phyloP scores from a whole-genome alignment of 2,797 vertebrate species.

The Pempheris klunzingeri region DNA sequence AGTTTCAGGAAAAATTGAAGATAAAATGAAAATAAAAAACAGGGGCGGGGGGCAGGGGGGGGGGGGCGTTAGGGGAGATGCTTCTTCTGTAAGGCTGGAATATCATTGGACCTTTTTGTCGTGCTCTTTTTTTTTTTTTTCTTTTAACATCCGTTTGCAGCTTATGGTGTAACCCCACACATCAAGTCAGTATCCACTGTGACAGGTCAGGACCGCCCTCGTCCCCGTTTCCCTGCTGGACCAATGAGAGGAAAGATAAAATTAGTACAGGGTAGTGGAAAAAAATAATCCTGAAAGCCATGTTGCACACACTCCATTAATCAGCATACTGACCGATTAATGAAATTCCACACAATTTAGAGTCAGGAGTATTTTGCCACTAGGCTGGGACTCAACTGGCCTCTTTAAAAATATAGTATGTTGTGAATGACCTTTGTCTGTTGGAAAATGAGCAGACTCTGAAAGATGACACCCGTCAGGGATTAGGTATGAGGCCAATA shows the following conservation, averaged over 20 bases:
- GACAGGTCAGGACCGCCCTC: constrained; percentile 99
- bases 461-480: constrained; percentile 56
- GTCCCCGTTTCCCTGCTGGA: constrained; percentile 97
- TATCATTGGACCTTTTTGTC: constrained; percentile 95
- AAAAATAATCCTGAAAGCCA: constrained; percentile 29
- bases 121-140: constrained; percentile 85
- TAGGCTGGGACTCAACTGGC: neutral
- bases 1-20: constrained; percentile 71
- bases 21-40: constrained; percentile 34
- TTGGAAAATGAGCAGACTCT: constrained; percentile 49
- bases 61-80: constrained; percentile 69
- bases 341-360: neutral
- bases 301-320: neutral
- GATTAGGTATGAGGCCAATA: constrained; percentile 50
- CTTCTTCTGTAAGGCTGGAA: constrained; percentile 96
- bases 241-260: constrained; percentile 84
- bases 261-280: constrained; percentile 81
- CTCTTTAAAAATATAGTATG: constrained; percentile 21
- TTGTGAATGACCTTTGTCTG: constrained; percentile 52
- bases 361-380: constrained; percentile 3
- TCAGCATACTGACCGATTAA: neutral
- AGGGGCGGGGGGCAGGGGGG: neutral
- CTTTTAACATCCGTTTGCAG: constrained; percentile 94
- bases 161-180: constrained; percentile 99
- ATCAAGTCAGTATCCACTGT: constrained; percentile 99